phyloP scores from a whole-genome alignment of 2,113 vertebrate genomes.

The rat (Rattus norvegicus) region DNA sequence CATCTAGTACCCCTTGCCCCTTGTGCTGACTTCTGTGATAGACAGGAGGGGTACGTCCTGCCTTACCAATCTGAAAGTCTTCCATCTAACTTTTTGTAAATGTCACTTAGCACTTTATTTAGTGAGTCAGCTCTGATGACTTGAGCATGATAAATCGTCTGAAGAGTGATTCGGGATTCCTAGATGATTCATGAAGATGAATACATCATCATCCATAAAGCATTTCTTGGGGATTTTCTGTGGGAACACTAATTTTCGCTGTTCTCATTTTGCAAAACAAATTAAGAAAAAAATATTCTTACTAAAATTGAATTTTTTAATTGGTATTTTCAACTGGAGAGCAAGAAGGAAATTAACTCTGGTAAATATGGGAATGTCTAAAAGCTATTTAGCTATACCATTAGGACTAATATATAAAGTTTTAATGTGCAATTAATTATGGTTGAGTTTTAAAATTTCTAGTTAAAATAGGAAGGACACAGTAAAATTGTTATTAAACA shows the following conservation, averaged over 20 bases:
- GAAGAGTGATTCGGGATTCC: background rate
- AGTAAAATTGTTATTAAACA: background rate
- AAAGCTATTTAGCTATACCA: conserved; percentile 1
- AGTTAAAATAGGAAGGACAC: background rate
- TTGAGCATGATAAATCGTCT: conserved; percentile 21
- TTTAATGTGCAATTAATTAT: background rate
- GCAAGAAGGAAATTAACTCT: conserved; percentile 28
- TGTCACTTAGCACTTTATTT: conserved; percentile 33
- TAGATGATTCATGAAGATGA: conserved; percentile 35
- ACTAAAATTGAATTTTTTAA: conserved; percentile 47
- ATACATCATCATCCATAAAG: conserved; percentile 5
- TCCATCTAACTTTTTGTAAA: conserved; percentile 12
- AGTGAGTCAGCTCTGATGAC: background rate
- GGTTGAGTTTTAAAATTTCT: background rate
- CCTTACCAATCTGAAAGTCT: conserved; percentile 7
- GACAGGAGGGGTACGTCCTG: background rate
- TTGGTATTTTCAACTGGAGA: background rate
- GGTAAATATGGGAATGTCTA: conserved; percentile 14
- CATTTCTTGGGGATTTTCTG: conserved; percentile 25
- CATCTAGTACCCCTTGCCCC: background rate
- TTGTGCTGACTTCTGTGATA: background rate
- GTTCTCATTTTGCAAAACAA: conserved; percentile 19
- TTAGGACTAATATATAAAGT: conserved; percentile 20
- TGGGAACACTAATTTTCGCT: background rate
- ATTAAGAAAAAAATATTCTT: background rate